These are phyloP conservation scores for Athene cunicularia DNA, from an alignment of 2,113 vertebrate genomes.

Conservation along the genomic window DNA sequence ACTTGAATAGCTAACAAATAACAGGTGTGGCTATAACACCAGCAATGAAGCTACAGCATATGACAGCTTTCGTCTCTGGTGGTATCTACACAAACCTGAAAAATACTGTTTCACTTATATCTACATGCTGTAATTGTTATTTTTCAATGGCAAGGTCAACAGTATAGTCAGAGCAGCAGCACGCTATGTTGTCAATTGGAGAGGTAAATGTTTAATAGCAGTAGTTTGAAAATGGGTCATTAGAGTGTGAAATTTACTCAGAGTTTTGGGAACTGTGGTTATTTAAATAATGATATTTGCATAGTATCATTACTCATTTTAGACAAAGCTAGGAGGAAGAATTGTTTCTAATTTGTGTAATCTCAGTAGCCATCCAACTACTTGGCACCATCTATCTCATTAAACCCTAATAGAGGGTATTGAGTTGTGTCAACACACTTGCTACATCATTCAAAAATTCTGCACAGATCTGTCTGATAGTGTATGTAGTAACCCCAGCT, in stretches of 20 bases:
- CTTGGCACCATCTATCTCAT: constrained; percentile 2
- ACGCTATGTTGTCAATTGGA: neutral
- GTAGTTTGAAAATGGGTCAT: neutral
- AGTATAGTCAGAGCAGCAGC: neutral
- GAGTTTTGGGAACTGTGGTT: constrained; percentile 3
- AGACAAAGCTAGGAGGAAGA: constrained; percentile 10
- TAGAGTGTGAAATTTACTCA: neutral
- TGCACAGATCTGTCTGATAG: neutral
- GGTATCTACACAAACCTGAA: neutral
- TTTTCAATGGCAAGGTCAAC: neutral
- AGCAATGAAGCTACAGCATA: neutral
- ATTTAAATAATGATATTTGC: constrained; percentile 33
- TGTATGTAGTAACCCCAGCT: neutral
- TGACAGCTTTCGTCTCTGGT: neutral
- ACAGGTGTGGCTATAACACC: neutral
- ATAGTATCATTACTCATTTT: neutral
- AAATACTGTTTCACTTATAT: neutral
- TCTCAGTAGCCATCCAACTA: constrained; percentile 10
- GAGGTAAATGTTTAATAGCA: neutral
- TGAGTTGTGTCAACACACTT: constrained; percentile 15
- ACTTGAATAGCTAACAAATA: neutral
- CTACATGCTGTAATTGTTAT: neutral
- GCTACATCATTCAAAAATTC: neutral
- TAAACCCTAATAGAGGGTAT: neutral
- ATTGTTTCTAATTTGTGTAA: constrained; percentile 43